These are phyloP conservation scores for Parasteatoda tepidariorum DNA, from an alignment of 1,140 invertebrate genomes.

Conservation along the genomic window DNA sequence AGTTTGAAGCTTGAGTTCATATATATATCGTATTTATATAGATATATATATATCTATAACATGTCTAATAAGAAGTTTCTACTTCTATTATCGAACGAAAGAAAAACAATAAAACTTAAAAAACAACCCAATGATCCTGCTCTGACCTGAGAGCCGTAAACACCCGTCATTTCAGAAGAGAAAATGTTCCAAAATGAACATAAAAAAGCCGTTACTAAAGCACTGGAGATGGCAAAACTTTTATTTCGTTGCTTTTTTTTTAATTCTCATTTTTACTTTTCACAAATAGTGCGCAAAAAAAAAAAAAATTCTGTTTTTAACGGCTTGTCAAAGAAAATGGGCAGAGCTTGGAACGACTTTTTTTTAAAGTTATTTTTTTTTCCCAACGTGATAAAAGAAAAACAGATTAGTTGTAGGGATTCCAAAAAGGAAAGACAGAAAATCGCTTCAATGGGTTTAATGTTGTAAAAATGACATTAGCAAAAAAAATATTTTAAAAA, in stretches of 20 bases:
- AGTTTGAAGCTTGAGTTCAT: too few relatives aligned
- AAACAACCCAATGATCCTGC: conserved; percentile 15
- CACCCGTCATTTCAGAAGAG: conserved; percentile 34
- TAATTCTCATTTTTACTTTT: background rate
- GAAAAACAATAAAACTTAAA: conserved; percentile 5
- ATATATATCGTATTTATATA: too few relatives aligned
- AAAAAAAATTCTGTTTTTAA: background rate
- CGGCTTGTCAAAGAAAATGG: conserved; percentile 3
- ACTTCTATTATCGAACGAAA: too few relatives aligned
- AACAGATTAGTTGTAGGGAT: background rate
- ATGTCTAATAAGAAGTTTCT: too few relatives aligned
- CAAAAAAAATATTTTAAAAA: background rate
- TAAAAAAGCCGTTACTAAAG: conserved; percentile 38
- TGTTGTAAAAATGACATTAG: background rate
- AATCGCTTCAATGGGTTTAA: too few relatives aligned
- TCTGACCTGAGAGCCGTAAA: conserved; percentile 28
- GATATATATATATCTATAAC: too few relatives aligned
- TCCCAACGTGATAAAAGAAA: conserved; percentile 1
- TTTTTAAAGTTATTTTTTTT: background rate
- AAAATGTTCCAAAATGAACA: conserved; percentile 51
- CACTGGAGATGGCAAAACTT: background rate
- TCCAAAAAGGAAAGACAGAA: background rate
- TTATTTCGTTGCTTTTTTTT: background rate
- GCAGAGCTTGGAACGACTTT: background rate
- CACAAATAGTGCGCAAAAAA: background rate